Evolutionary conservation across 2,888 invertebrate genomes (phyloP).

Genomic region (Steinernema hermaphroditum): DNA sequence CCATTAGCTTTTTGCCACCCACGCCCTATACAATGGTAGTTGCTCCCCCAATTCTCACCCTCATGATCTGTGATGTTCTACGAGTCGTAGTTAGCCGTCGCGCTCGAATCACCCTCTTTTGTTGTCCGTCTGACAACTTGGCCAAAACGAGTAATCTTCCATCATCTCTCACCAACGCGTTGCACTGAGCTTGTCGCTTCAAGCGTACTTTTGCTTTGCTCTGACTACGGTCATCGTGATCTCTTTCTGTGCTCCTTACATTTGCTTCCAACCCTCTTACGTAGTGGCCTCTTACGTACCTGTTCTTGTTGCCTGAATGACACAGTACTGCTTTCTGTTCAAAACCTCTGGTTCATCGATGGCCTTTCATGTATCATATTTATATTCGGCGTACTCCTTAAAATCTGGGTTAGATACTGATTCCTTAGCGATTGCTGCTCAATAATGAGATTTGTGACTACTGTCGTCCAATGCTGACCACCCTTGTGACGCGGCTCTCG

Average conservation of each 20-base stretch:
- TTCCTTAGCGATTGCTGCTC: constrained; percentile 29
- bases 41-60: neutral
- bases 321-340: constrained; percentile 17
- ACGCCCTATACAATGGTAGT: too few relatives aligned
- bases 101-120: constrained; percentile 10
- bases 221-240: constrained; percentile 25
- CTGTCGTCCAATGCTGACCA: constrained; percentile 15
- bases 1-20: too few relatives aligned
- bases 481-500: neutral
- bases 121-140: constrained; percentile 20
- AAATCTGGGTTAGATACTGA: constrained; percentile 27
- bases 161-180: constrained; percentile 17
- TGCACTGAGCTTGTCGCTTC: constrained; percentile 26
- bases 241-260: neutral
- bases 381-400: neutral
- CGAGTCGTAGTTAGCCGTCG: constrained; percentile 29
- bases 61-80: constrained; percentile 26
- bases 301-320: neutral
- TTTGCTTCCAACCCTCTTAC: neutral
- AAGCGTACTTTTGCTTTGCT: constrained; percentile 23
- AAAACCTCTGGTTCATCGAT: constrained; percentile 21
- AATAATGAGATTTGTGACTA: neutral
- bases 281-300: constrained; percentile 4
- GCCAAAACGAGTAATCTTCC: constrained; percentile 29
- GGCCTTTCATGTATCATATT: constrained; percentile 23